Percentiles rank a stretch among this genome's conserved stretches.
phyloP scores from a whole-genome alignment of 2,888 invertebrate species.

The Galeruca laticollis region DNA sequence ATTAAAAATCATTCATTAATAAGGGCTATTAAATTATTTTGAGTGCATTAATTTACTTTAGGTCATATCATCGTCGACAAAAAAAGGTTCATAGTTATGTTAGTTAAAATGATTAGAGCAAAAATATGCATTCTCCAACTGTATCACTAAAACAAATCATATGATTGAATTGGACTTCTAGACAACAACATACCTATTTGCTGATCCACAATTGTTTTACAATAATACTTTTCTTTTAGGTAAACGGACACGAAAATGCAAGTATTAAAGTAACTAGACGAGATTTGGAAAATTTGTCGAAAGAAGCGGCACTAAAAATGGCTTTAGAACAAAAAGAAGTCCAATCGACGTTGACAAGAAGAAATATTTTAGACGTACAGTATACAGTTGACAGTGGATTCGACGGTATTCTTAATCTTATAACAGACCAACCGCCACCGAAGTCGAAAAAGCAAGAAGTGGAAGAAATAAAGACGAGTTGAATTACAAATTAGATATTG shows the following conservation, averaged over 20 bases:
- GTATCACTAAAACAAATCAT: no score
- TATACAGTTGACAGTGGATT: constrained; percentile 61
- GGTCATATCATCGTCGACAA: no score
- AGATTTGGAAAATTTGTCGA: constrained; percentile 68
- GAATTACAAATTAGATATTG: background rate
- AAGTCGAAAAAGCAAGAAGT: constrained; percentile 39
- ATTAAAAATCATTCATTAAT: no score
- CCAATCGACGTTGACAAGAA: constrained; percentile 58
- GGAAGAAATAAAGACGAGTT: constrained; percentile 7
- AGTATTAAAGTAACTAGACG: constrained; percentile 69
- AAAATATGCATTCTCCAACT: no score
- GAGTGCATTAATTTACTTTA: no score
- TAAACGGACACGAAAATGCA: constrained; percentile 69
- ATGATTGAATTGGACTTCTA: no score
- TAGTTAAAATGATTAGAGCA: no score
- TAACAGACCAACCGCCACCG: constrained; percentile 49
- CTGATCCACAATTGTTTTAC: background rate
- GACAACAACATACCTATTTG: no score
- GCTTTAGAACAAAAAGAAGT: constrained; percentile 67
- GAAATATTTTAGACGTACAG: constrained; percentile 58
- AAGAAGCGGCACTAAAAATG: constrained; percentile 70
- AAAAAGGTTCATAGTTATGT: no score
- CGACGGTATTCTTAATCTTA: constrained; percentile 62
- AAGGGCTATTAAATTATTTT: no score
- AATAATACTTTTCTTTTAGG: constrained; percentile 56